A percentile compares a stretch with the other conserved stretches of the same genome.
These are phyloP conservation scores for Xanthorhoe designata DNA, from an alignment of 2,888 invertebrate species.

Conservation along the genomic window DNA sequence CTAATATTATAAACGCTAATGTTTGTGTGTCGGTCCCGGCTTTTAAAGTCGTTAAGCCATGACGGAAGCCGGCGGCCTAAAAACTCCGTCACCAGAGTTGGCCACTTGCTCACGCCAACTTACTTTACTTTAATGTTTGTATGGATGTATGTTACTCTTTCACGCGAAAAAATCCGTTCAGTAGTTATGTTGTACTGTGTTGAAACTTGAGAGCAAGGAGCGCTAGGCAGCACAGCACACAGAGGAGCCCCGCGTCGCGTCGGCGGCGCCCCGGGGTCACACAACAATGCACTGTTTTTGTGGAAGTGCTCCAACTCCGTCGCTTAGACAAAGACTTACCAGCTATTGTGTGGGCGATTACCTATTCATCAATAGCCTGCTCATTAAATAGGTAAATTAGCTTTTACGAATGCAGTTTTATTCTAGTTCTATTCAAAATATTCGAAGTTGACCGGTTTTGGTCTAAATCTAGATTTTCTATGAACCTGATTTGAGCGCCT, in stretches of 20 bases:
- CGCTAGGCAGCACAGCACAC: slow-evolving; percentile 6
- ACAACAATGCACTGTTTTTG: slow-evolving; percentile 36
- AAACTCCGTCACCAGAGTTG: too few species aligned
- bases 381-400: neutral
- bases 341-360: slow-evolving; percentile 11
- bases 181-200: neutral
- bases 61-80: too few species aligned
- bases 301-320: slow-evolving; percentile 17
- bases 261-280: slow-evolving; percentile 25
- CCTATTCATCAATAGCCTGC: slow-evolving; percentile 19
- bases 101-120: too few species aligned
- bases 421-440: neutral
- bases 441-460: neutral
- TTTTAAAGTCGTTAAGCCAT: too few species aligned
- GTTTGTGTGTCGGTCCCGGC: too few species aligned
- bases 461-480: neutral
- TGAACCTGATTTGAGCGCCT: neutral
- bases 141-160: too few species aligned
- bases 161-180: too few species aligned
- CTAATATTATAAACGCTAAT: too few species aligned
- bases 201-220: neutral
- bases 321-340: slow-evolving; percentile 17
- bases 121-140: too few species aligned
- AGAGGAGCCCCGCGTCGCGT: too few species aligned
- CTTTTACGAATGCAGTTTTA: neutral